phyloP scores from a whole-genome alignment of 2,888 invertebrate genomes.

The Acholoe squamosa region DNA sequence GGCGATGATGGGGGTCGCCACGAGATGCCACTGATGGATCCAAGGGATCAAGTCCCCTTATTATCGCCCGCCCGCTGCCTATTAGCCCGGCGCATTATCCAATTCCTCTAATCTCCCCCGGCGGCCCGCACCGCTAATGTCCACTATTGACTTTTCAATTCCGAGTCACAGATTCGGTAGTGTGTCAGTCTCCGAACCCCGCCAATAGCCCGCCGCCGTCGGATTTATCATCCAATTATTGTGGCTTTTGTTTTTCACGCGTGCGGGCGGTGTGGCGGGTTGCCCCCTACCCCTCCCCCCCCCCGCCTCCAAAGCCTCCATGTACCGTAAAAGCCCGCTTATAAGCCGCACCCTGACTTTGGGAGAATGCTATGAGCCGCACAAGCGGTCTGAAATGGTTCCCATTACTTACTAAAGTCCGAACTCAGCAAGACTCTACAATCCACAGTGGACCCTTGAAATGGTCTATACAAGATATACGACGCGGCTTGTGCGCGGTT shows the following conservation, averaged over 20 bases:
- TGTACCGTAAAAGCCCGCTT: too few species aligned
- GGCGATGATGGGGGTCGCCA: slow-evolving; percentile 32
- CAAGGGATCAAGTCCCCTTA: slow-evolving; percentile 56
- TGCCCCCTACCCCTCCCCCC: not conserved
- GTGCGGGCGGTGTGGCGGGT: not conserved
- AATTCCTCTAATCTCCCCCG: slow-evolving; percentile 45
- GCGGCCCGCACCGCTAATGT: slow-evolving; percentile 23
- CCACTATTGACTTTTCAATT: slow-evolving; percentile 61
- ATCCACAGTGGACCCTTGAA: too few species aligned
- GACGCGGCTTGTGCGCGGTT: too few species aligned
- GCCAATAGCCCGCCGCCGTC: not conserved
- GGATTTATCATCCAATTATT: slow-evolving; percentile 61
- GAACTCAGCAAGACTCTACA: too few species aligned
- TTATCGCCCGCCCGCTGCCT: slow-evolving; percentile 46
- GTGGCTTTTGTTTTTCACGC: slow-evolving; percentile 34
- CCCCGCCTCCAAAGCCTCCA: not conserved
- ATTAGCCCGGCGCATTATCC: slow-evolving; percentile 60
- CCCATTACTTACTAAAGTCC: too few species aligned
- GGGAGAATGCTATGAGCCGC: too few species aligned
- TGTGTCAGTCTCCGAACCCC: slow-evolving; percentile 47
- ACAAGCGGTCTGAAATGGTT: too few species aligned
- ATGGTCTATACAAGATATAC: too few species aligned
- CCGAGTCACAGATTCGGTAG: slow-evolving; percentile 46
- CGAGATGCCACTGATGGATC: slow-evolving; percentile 35
- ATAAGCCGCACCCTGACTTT: too few species aligned